These are phyloP conservation scores for Isoperla grammatica DNA, from an alignment of 2,888 invertebrate genomes.

Conservation along the genomic window DNA sequence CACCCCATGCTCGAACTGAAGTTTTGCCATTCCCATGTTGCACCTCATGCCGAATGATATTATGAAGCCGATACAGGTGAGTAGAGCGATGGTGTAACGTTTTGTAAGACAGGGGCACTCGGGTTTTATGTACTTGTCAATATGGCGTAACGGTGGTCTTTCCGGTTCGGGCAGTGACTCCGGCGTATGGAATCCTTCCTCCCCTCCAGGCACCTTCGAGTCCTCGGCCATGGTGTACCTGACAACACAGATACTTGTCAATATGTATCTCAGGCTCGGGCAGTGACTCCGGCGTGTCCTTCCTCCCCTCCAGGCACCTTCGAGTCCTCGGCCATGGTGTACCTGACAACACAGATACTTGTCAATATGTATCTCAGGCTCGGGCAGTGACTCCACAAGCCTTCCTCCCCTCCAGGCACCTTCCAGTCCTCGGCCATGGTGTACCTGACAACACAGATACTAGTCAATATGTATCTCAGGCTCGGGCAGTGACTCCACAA, in stretches of 20 bases:
- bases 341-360: constrained; percentile 10
- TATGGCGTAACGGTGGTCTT: constrained; percentile 75
- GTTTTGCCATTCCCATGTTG: constrained; percentile 97
- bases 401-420: constrained; percentile 35
- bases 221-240: not conserved
- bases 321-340: not conserved
- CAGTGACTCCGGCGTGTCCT: constrained; percentile 54
- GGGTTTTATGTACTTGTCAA: constrained; percentile 82
- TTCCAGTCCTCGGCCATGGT: constrained; percentile 60
- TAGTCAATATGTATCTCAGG: constrained; percentile 79
- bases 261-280: constrained; percentile 64
- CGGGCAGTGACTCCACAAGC: constrained; percentile 31
- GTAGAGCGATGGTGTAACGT: constrained; percentile 78
- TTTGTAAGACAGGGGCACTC: constrained; percentile 83
- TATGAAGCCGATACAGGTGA: constrained; percentile 85
- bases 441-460: constrained; percentile 82
- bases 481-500: constrained; percentile 66
- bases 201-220: not conserved
- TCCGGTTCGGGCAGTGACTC: constrained; percentile 79
- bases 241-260: constrained; percentile 6
- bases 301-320: not conserved
- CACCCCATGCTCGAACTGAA: constrained; percentile 64
- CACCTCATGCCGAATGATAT: constrained; percentile 98
- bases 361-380: constrained; percentile 20
- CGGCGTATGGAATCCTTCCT: constrained; percentile 29